These are phyloP conservation scores for Ctenomys sociabilis DNA, from an alignment of 2,113 vertebrate species.

Conservation along the genomic window DNA sequence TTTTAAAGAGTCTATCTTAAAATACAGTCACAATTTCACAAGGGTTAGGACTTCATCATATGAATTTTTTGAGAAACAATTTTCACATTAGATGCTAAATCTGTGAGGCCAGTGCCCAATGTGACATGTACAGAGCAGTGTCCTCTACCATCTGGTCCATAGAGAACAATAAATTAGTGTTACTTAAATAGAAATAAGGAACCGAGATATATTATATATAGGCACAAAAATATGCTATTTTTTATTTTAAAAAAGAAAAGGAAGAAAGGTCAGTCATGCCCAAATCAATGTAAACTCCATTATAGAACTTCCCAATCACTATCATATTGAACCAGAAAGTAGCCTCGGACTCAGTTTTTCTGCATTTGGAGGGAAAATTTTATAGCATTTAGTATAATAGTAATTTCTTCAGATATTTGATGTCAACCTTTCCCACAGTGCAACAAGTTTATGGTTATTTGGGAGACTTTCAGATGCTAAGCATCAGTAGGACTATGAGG, in stretches of 20 bases:
- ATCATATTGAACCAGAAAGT: background rate
- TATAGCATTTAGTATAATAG: background rate
- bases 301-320: background rate
- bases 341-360: background rate
- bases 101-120: background rate
- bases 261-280: background rate
- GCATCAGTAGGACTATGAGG: background rate
- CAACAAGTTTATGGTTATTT: constrained; percentile 50
- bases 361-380: background rate
- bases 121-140: background rate
- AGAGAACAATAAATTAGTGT: constrained; percentile 13
- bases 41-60: background rate
- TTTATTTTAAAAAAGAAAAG: background rate
- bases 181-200: background rate
- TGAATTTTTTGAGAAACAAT: background rate
- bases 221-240: too few relatives aligned
- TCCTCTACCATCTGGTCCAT: background rate
- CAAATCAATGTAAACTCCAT: constrained; percentile 13
- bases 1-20: background rate
- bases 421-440: constrained; percentile 20
- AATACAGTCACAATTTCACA: background rate
- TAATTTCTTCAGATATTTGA: constrained; percentile 38
- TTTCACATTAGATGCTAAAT: background rate
- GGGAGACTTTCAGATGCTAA: constrained; percentile 44
- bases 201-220: too few relatives aligned